These are phyloP conservation scores for Amphimallon solstitiale DNA, from an alignment of 2,888 invertebrate genomes.

Conservation along the genomic window DNA sequence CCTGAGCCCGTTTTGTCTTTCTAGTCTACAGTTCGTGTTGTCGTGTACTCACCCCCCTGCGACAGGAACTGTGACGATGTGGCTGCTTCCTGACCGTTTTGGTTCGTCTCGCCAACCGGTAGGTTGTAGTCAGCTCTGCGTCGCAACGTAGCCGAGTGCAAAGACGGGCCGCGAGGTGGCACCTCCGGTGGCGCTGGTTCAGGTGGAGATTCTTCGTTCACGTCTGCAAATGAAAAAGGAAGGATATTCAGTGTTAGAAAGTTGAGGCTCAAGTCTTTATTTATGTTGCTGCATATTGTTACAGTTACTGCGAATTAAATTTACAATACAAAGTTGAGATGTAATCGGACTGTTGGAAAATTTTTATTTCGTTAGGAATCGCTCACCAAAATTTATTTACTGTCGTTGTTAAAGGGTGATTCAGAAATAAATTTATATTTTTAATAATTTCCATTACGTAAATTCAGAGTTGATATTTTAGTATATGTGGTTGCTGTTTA, in stretches of 20 bases:
- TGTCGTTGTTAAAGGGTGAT: no score
- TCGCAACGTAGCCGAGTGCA: conserved; percentile 70
- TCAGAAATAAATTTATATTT: no score
- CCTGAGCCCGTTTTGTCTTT: conserved; percentile 39
- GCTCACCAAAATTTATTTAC: no score
- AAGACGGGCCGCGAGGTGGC: conserved; percentile 85
- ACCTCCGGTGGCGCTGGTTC: conserved; percentile 89
- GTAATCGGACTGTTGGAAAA: no score
- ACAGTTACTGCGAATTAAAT: no score
- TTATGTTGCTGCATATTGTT: no score
- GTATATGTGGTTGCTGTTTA: no score
- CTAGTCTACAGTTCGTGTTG: not conserved
- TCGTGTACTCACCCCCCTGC: conserved; percentile 57
- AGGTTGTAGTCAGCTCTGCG: conserved; percentile 68
- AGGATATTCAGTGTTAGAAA: not conserved
- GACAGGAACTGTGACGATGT: conserved; percentile 56
- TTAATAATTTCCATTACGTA: no score
- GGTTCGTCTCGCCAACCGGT: conserved; percentile 61
- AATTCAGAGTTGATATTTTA: no score
- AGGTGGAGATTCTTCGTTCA: conserved; percentile 80
- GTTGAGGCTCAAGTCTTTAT: not conserved
- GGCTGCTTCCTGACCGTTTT: conserved; percentile 50
- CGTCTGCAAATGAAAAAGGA: conserved; percentile 59
- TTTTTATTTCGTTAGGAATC: no score
- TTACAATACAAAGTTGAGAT: no score